Evolutionary conservation across 2,113 vertebrate genomes (phyloP).

Genomic region (Rhizomys pruinosus): DNA sequence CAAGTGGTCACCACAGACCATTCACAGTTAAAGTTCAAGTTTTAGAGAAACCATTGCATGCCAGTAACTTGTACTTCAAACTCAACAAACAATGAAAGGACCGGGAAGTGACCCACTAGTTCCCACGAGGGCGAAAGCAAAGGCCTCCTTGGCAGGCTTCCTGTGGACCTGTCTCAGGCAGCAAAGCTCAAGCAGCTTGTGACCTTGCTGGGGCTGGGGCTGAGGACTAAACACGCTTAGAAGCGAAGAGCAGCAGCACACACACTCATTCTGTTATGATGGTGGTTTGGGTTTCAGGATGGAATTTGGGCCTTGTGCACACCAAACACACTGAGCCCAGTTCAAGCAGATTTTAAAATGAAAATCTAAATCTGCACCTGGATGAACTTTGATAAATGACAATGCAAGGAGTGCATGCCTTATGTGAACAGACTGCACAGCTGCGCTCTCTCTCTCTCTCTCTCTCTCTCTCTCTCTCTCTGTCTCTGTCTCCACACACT

Average conservation of each 20-base stretch:
- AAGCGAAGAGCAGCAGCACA: background rate
- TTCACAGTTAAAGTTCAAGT: background rate
- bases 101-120: conserved; percentile 87
- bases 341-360: background rate
- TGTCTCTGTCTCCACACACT: too few species aligned
- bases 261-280: background rate
- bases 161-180: conserved; percentile 91
- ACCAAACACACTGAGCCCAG: background rate
- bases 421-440: background rate
- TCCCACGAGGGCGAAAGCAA: conserved; percentile 94
- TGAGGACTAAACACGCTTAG: too few species aligned
- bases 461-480: too few species aligned
- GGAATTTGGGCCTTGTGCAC: background rate
- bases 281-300: background rate
- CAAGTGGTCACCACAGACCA: background rate
- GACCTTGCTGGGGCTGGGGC: too few species aligned
- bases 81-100: conserved; percentile 26
- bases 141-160: conserved; percentile 95
- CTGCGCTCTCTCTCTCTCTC: too few species aligned
- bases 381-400: background rate
- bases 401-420: background rate
- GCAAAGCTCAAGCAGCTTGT: conserved; percentile 87
- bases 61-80: conserved; percentile 15
- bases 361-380: background rate
- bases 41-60: conserved; percentile 16